Base-by-base conservation (phyloP, 2,888 invertebrate species). In the Sthenelais limicola region DNA sequence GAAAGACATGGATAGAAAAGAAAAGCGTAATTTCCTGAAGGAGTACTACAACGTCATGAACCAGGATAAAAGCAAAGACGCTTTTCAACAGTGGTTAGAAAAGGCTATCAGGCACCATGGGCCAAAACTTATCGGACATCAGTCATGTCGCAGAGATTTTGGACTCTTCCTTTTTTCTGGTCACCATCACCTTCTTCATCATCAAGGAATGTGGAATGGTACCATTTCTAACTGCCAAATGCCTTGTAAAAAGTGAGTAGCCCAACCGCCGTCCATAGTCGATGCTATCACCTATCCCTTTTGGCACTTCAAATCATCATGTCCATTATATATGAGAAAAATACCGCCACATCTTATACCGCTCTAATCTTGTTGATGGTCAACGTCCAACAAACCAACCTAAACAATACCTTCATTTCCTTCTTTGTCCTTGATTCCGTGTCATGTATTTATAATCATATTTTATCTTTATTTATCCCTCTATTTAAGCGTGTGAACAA, bases 161-260 rank as follows among this genome's bases (percentile, higher is more conserved):
- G 18, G 32, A 56, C 56, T 26, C 26, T 26, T 33, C 21, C 24
- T 48, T 33, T 33, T 32, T 48, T 51, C 33, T 49, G 4, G 32
- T 48, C 68, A 24, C 26, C 21, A 43, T 48, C 48, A 48, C 7
- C 47, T 28, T 68, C 28, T 9, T 30, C 68, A 68, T 28, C 30
- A 5, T 49, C 30, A n/a, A 21, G n/a, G n/a, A n/a, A 51, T 51
- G 21, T 51, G 51, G 51, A 68, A 43, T 5, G 56, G 56, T 15
- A 56, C 56, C 33, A 12, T 56, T n/a, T 15, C 3, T 7, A 56
- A 56, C 56, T 56, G 56, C 56, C 32, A 28, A 30, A 56, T 28
- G 49, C 49, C 49, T 3, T 56, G 56, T 33, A 56, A 56, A 56
- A 56, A 56, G 56, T 56, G 56, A 56, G 56, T 56, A 56, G 56